Evolutionary conservation across 2,797 vertebrate species (phyloP).

Genomic region (Poeciliopsis turneri): DNA sequence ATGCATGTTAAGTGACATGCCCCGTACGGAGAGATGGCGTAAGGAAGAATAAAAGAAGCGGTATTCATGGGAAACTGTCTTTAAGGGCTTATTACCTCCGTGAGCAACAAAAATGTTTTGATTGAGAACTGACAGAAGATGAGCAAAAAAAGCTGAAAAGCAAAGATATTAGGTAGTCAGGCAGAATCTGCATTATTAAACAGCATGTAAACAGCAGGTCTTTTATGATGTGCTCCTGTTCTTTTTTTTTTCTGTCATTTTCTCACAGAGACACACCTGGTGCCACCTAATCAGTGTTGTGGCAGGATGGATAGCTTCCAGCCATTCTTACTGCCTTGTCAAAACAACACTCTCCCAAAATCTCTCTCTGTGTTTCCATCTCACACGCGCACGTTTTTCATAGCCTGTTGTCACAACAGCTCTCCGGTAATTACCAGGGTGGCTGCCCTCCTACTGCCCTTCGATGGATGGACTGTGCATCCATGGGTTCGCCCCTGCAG

Average conservation of each 20-base stretch:
- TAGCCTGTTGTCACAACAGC: constrained; percentile 81
- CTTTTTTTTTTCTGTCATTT: constrained; percentile 43
- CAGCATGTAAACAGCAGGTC: constrained; percentile 62
- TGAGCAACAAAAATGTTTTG: constrained; percentile 56
- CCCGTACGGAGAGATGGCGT: constrained; percentile 72
- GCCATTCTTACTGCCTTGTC: constrained; percentile 74
- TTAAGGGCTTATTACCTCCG: constrained; percentile 41
- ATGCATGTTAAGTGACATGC: constrained; percentile 78
- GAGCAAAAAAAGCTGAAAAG: constrained; percentile 14
- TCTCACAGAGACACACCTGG: constrained; percentile 60
- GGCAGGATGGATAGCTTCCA: constrained; percentile 80
- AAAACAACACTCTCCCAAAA: constrained; percentile 80
- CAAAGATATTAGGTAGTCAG: constrained; percentile 9
- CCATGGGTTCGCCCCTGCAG: constrained; percentile 75
- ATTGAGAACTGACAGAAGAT: constrained; percentile 33
- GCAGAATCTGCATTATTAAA: constrained; percentile 62
- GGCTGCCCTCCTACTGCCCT: constrained; percentile 76
- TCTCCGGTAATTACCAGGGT: constrained; percentile 84
- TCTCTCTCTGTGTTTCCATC: constrained; percentile 42
- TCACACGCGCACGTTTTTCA: constrained; percentile 25
- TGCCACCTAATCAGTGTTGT: constrained; percentile 78
- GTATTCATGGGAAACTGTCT: constrained; percentile 29
- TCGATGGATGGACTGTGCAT: constrained; percentile 80
- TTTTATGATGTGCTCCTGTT: constrained; percentile 56
- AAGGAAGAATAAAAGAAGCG: constrained; percentile 31